phyloP scores from a whole-genome alignment of 2,113 vertebrate genomes.

The Nyctibius bracteatus region DNA sequence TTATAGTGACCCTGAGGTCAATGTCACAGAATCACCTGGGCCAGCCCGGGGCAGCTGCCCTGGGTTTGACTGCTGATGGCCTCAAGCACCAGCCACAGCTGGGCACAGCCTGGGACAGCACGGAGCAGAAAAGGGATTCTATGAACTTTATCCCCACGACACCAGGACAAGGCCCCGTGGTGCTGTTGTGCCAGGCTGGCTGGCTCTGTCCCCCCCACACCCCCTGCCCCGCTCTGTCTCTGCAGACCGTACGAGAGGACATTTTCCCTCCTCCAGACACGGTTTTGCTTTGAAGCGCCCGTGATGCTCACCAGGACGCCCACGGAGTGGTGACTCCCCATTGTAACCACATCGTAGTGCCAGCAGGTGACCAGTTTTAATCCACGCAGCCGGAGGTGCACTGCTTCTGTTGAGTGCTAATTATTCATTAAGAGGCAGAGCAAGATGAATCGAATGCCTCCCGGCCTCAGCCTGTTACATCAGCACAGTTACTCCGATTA shows the following conservation, averaged over 20 bases:
- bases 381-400: conserved; percentile 38
- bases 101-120: too few species aligned
- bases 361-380: conserved; percentile 50
- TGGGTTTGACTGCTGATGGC: too few species aligned
- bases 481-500: conserved; percentile 41
- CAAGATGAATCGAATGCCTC: conserved; percentile 7
- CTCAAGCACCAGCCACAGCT: too few species aligned
- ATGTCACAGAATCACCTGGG: too few species aligned
- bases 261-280: neutral
- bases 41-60: too few species aligned
- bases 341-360: neutral
- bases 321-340: neutral
- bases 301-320: neutral
- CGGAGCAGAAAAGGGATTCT: too few species aligned
- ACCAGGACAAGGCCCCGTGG: too few species aligned
- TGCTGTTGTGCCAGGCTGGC: neutral
- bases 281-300: neutral
- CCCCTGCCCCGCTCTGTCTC: neutral
- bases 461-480: conserved; percentile 24
- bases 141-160: too few species aligned
- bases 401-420: conserved; percentile 34
- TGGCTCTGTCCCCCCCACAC: neutral
- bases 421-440: conserved; percentile 38
- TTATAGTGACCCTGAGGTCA: too few species aligned
- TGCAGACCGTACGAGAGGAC: neutral